Percentiles rank a stretch among this genome's conserved stretches.
These are phyloP conservation scores for Spinus pinus DNA, from an alignment of 2,797 vertebrate species.

Conservation along the genomic window DNA sequence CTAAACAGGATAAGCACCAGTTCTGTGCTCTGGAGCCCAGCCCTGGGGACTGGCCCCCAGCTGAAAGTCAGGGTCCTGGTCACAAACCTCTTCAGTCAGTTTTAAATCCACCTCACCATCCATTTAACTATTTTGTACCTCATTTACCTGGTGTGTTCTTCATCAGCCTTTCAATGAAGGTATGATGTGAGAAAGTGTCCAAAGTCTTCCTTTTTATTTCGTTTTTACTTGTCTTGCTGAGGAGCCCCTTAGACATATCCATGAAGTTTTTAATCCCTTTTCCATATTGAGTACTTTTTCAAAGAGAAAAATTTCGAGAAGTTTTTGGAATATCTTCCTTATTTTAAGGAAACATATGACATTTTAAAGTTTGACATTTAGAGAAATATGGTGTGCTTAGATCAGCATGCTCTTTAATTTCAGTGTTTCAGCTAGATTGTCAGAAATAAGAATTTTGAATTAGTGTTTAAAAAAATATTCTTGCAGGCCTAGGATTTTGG, in stretches of 20 bases:
- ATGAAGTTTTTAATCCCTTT: background rate
- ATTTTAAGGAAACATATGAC: background rate
- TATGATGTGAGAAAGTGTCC: background rate
- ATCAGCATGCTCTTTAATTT: constrained; percentile 12
- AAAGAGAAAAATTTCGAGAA: background rate
- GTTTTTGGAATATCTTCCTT: background rate
- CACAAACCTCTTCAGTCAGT: background rate
- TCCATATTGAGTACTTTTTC: background rate
- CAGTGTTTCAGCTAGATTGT: background rate
- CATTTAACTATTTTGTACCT: background rate
- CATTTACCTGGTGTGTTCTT: background rate
- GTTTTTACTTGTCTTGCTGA: background rate
- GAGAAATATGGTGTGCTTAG: constrained; percentile 10
- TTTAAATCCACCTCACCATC: background rate
- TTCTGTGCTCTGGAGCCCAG: background rate
- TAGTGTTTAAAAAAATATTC: background rate
- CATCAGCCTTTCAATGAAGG: background rate
- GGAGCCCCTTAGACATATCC: background rate
- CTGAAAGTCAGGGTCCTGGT: fast-evolving
- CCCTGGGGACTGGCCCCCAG: background rate
- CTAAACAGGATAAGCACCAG: background rate
- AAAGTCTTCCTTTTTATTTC: background rate
- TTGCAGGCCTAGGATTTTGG: background rate
- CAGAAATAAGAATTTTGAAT: background rate
- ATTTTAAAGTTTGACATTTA: constrained; percentile 31